Evolutionary conservation across 2,888 invertebrate genomes (phyloP).

Genomic region (Drosophila putrida): DNA sequence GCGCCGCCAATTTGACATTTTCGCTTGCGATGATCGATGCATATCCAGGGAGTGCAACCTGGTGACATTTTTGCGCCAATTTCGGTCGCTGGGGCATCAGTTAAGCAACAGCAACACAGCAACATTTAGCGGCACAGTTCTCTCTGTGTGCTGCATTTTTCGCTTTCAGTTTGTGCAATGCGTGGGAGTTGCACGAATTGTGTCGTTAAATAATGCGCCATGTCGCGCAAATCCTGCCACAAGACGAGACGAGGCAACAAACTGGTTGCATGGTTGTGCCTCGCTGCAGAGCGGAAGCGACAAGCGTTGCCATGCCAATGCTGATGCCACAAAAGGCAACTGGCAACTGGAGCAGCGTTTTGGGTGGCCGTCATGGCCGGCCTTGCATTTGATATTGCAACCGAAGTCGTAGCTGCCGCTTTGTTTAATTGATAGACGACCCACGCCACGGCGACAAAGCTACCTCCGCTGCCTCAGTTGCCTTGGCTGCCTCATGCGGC

Average conservation of each 20-base stretch:
- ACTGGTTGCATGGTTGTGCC: conserved; percentile 46
- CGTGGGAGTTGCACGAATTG: conserved; percentile 83
- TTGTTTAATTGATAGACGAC: conserved; percentile 79
- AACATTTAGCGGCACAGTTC: conserved; percentile 43
- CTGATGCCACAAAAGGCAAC: conserved; percentile 62
- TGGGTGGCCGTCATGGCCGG: conserved; percentile 75
- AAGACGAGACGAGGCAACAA: conserved; percentile 47
- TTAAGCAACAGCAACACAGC: conserved; percentile 58
- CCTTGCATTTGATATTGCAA: conserved; percentile 78
- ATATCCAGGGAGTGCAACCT: conserved; percentile 62
- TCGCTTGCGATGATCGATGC: conserved; percentile 72
- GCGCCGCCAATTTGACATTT: conserved; percentile 74
- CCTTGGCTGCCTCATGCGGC: conserved; percentile 42
- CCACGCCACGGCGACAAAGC: conserved; percentile 64
- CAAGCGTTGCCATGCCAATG: conserved; percentile 45
- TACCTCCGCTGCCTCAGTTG: conserved; percentile 27
- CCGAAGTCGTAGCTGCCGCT: conserved; percentile 55
- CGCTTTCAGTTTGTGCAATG: conserved; percentile 78
- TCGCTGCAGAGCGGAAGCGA: conserved; percentile 53
- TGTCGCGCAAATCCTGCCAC: conserved; percentile 67
- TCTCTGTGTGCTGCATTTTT: conserved; percentile 69
- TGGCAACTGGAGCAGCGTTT: conserved; percentile 76
- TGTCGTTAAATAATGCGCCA: conserved; percentile 79
- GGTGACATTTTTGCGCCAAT: conserved; percentile 79
- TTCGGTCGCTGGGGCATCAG: conserved; percentile 80